A percentile compares a stretch with the other conserved stretches of the same genome.
Conservation (phyloP, 2,113 vertebrate species). For the Podarcis cretensis region DNA sequence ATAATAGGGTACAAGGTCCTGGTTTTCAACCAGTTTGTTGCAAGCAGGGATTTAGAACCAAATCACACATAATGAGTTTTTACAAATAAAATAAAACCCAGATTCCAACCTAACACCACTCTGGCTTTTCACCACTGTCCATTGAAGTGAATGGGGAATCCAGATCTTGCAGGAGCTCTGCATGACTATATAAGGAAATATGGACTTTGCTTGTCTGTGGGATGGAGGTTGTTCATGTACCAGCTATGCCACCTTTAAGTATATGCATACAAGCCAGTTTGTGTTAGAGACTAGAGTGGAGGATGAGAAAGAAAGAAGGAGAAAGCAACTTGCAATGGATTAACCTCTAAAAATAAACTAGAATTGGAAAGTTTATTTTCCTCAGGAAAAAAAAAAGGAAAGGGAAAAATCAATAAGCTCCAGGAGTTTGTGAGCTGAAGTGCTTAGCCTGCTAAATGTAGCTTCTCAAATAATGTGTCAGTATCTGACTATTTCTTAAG, state of each 20-base stretch:
- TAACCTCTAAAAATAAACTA: conserved; percentile 65
- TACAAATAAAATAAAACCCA: neutral
- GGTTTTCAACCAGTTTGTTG: neutral
- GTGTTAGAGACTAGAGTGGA: neutral
- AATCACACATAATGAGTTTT: neutral
- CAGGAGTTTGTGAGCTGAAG: conserved; percentile 55
- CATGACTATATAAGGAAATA: neutral
- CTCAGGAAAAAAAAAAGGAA: conserved; percentile 26
- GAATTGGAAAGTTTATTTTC: conserved; percentile 54
- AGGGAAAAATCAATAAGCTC: conserved; percentile 57
- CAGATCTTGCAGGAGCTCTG: neutral
- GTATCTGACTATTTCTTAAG: conserved; percentile 28
- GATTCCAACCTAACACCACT: neutral
- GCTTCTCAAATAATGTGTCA: conserved; percentile 45
- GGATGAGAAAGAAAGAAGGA: too few species aligned
- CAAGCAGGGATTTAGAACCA: neutral
- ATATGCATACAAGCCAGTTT: neutral
- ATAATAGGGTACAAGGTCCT: too few species aligned
- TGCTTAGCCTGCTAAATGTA: conserved; percentile 59
- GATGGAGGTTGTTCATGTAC: too few species aligned
- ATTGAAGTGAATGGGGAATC: neutral
- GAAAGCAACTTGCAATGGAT: conserved; percentile 20
- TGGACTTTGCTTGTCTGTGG: neutral
- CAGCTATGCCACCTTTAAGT: neutral
- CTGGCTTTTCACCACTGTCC: too few species aligned